These are phyloP conservation scores for Ficedula albicollis DNA, from an alignment of 2,797 vertebrate species.

Conservation along the genomic window DNA sequence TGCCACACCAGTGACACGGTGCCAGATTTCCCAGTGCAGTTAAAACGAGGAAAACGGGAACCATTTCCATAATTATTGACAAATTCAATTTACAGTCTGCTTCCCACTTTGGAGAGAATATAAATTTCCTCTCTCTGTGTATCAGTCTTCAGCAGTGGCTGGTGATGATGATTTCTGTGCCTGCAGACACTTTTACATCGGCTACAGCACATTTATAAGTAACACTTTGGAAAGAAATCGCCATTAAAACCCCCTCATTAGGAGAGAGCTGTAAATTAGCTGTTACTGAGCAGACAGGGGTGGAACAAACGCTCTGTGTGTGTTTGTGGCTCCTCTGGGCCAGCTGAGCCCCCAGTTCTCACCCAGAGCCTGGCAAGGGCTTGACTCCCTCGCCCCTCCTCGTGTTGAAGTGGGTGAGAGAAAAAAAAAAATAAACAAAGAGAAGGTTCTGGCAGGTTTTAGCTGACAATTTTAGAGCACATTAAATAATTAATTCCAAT, in stretches of 20 bases:
- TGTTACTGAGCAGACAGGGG: not conserved
- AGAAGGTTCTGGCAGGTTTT: not conserved
- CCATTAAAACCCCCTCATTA: conserved; percentile 46
- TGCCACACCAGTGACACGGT: not conserved
- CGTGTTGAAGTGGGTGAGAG: not conserved
- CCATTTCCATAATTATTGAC: conserved; percentile 69
- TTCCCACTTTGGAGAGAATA: conserved; percentile 11
- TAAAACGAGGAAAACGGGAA: not conserved
- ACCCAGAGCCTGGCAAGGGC: not conserved
- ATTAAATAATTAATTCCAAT: not conserved
- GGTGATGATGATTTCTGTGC: conserved; percentile 30
- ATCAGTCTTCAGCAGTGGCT: conserved; percentile 39
- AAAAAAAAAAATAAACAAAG: not conserved
- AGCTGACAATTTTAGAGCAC: not conserved
- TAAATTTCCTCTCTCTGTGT: conserved; percentile 13
- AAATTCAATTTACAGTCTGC: conserved; percentile 57
- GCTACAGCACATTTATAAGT: conserved; percentile 8
- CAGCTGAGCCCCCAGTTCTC: not conserved
- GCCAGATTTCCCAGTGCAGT: not conserved
- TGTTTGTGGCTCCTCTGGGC: not conserved
- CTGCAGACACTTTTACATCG: conserved; percentile 22
- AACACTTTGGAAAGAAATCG: not conserved
- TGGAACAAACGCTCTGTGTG: not conserved
- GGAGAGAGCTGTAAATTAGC: conserved; percentile 39
- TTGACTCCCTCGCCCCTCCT: not conserved